These are phyloP conservation scores for Galeopterus variegatus DNA, from an alignment of 2,113 vertebrate genomes.

Conservation along the genomic window DNA sequence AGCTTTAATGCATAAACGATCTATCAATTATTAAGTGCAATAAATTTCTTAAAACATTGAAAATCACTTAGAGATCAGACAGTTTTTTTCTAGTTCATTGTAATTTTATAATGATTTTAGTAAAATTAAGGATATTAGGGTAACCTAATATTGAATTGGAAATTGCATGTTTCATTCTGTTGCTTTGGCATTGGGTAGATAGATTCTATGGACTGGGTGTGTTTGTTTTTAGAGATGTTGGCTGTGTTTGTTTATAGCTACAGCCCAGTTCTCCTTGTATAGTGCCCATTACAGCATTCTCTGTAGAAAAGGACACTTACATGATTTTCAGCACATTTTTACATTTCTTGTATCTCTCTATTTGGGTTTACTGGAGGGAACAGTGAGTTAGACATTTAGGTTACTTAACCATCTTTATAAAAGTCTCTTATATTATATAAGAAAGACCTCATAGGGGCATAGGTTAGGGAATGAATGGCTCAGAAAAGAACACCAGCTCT, in stretches of 20 bases:
- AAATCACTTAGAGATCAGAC: background rate
- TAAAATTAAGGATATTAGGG: slow-evolving; percentile 7
- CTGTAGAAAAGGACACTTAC: background rate
- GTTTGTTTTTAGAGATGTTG: background rate
- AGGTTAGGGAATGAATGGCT: background rate
- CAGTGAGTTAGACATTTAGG: background rate
- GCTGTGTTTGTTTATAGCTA: background rate
- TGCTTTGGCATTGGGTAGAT: background rate
- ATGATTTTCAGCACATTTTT: background rate
- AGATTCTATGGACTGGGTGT: background rate
- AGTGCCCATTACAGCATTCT: background rate
- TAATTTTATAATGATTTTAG: background rate
- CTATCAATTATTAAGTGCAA: background rate
- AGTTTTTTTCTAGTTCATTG: slow-evolving; percentile 7
- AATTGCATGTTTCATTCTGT: background rate
- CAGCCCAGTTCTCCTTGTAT: background rate
- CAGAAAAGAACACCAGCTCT: background rate
- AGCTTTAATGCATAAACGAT: background rate
- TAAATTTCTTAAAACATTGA: background rate
- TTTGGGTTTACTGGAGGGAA: background rate
- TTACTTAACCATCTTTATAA: background rate
- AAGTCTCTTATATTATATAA: background rate
- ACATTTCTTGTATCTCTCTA: background rate
- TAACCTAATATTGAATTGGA: slow-evolving; percentile 17
- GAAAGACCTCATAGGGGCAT: background rate